phyloP scores from a whole-genome alignment of 1,140 invertebrate species.

The Caerostris extrusa region DNA sequence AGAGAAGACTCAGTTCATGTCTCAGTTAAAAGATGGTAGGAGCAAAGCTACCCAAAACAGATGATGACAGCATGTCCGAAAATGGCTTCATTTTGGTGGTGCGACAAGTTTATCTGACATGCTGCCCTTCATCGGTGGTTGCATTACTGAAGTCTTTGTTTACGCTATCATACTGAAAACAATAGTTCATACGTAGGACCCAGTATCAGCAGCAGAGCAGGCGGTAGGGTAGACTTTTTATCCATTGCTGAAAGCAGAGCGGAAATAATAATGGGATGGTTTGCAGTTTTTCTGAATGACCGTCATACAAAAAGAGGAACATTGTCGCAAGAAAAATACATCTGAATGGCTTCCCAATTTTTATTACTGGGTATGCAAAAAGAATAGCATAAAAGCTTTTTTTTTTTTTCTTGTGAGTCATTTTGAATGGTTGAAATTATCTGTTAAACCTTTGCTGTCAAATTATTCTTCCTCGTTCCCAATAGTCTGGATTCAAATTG shows the following conservation, averaged over 20 bases:
- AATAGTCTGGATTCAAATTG: too few relatives aligned
- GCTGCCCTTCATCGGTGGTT: constrained; percentile 40
- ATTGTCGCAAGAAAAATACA: too few relatives aligned
- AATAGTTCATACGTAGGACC: neutral
- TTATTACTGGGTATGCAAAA: too few relatives aligned
- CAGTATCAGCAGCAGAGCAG: neutral
- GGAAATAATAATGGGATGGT: neutral
- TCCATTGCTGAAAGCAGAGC: neutral
- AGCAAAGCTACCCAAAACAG: constrained; percentile 62
- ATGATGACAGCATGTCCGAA: constrained; percentile 64
- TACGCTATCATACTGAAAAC: neutral
- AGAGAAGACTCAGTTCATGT: constrained; percentile 29
- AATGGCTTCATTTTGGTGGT: constrained; percentile 73
- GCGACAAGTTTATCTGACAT: constrained; percentile 74
- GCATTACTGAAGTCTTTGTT: constrained; percentile 47
- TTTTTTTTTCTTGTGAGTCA: too few relatives aligned
- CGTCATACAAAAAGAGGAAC: neutral
- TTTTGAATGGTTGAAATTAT: too few relatives aligned
- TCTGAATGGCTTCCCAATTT: too few relatives aligned
- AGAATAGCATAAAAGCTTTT: too few relatives aligned
- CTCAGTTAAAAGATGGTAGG: constrained; percentile 70
- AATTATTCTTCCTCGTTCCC: too few relatives aligned
- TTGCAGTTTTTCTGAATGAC: neutral
- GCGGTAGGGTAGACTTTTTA: neutral
- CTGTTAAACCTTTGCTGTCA: too few relatives aligned